phyloP scores from a whole-genome alignment of 2,113 vertebrate genomes.

The Sebastes schlegelii region DNA sequence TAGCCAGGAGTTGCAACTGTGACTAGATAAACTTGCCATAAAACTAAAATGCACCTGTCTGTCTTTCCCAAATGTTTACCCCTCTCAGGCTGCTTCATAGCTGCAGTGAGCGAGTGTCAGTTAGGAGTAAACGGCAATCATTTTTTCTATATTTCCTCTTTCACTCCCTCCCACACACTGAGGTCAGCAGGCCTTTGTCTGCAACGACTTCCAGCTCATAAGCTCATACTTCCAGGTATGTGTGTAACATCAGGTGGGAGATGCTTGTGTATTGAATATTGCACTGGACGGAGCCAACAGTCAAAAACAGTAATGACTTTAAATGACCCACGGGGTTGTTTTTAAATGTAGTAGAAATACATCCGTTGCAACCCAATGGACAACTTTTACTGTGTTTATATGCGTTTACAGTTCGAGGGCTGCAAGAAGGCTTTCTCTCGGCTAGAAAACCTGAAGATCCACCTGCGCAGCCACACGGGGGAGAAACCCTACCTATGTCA shows the following conservation, averaged over 20 bases:
- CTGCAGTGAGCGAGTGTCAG: constrained; percentile 5
- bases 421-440: constrained; percentile 98
- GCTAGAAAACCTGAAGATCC: constrained; percentile 98
- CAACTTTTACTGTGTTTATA: background rate
- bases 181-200: constrained; percentile 47
- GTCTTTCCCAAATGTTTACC: background rate
- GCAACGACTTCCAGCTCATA: constrained; percentile 18
- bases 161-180: constrained; percentile 40
- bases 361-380: background rate
- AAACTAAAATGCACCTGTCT: background rate
- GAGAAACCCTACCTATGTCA: constrained; percentile 97
- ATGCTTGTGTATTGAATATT: background rate
- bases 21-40: background rate
- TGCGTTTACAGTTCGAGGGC: constrained; percentile 89
- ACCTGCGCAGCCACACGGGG: constrained; percentile 95
- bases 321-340: background rate
- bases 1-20: background rate
- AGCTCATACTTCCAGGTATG: constrained; percentile 3
- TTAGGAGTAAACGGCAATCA: constrained; percentile 21
- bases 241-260: background rate
- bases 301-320: background rate
- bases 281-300: background rate
- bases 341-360: constrained; percentile 14
- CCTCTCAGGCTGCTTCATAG: background rate
- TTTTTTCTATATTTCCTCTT: constrained; percentile 15